Conservation (phyloP, 2,888 invertebrate genomes). For the Prenolepis imparis region DNA sequence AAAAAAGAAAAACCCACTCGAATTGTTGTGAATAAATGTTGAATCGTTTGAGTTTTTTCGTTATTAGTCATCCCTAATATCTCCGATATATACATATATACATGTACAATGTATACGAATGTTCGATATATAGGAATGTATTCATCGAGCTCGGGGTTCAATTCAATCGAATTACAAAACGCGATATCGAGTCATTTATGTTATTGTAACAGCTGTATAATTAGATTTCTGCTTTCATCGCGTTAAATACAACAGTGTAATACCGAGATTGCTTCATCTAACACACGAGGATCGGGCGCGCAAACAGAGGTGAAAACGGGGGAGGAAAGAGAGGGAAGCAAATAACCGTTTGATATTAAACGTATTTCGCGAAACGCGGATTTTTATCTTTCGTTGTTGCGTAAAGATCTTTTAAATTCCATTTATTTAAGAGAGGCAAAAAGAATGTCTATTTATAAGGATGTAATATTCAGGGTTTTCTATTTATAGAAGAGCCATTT, state of each 20-base stretch:
- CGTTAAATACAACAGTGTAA: conserved; percentile 2
- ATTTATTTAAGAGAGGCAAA: background rate
- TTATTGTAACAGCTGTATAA: conserved; percentile 11
- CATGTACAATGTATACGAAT: background rate
- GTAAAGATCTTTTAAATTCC: background rate
- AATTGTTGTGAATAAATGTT: background rate
- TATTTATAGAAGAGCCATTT: conserved; percentile 4
- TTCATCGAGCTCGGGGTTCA: background rate
- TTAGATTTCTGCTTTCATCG: conserved; percentile 29
- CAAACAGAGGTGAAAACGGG: background rate
- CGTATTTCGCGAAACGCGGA: background rate
- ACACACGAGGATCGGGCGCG: background rate
- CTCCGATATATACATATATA: background rate
- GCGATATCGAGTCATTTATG: background rate
- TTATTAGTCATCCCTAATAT: background rate
- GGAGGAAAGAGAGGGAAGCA: background rate
- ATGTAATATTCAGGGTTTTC: background rate
- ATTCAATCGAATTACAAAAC: conserved; percentile 6
- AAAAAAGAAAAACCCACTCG: background rate
- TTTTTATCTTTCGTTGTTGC: background rate
- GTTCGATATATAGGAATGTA: background rate
- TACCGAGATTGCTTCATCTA: conserved; percentile 11
- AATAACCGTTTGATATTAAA: background rate
- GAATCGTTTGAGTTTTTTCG: background rate
- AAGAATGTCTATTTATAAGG: background rate